A percentile compares a stretch with the other conserved stretches of the same genome.
These are phyloP conservation scores for Chionodraco myersi DNA, from an alignment of 2,113 vertebrate species.

Conservation along the genomic window DNA sequence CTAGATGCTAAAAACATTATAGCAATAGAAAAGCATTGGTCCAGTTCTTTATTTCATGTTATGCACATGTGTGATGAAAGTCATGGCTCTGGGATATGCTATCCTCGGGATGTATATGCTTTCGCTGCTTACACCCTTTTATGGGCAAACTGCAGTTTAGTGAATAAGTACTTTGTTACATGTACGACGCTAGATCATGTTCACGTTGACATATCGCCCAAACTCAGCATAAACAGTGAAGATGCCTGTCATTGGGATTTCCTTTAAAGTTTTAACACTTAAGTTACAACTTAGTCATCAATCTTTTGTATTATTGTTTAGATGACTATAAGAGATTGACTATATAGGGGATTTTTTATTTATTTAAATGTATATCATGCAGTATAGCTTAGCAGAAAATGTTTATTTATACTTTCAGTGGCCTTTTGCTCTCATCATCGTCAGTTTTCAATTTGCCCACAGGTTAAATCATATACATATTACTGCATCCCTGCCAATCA, in stretches of 20 bases:
- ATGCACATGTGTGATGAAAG: slow-evolving; percentile 54
- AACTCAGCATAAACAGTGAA: slow-evolving; percentile 32
- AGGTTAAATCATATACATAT: slow-evolving; percentile 22
- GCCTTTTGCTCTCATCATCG: background rate
- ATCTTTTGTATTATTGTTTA: slow-evolving; percentile 26
- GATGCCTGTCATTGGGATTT: slow-evolving; percentile 32
- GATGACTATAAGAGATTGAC: background rate
- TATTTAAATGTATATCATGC: slow-evolving; percentile 1
- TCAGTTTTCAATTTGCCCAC: slow-evolving; percentile 6
- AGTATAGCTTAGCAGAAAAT: background rate
- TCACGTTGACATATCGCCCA: slow-evolving; percentile 13
- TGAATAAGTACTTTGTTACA: slow-evolving; percentile 24
- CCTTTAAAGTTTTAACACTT: slow-evolving; percentile 2
- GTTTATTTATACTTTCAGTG: slow-evolving; percentile 14
- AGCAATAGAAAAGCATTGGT: slow-evolving; percentile 67
- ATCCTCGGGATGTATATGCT: slow-evolving; percentile 33
- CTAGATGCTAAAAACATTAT: slow-evolving; percentile 64
- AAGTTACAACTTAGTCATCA: background rate
- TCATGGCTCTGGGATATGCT: slow-evolving; percentile 28
- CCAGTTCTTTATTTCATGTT: slow-evolving; percentile 45
- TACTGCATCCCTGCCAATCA: background rate
- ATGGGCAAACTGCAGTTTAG: slow-evolving; percentile 43
- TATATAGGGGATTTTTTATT: background rate
- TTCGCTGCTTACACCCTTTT: slow-evolving; percentile 17
- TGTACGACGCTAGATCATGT: slow-evolving; percentile 12